phyloP scores from a whole-genome alignment of 2,113 vertebrate species.

The Alligator sinensis region DNA sequence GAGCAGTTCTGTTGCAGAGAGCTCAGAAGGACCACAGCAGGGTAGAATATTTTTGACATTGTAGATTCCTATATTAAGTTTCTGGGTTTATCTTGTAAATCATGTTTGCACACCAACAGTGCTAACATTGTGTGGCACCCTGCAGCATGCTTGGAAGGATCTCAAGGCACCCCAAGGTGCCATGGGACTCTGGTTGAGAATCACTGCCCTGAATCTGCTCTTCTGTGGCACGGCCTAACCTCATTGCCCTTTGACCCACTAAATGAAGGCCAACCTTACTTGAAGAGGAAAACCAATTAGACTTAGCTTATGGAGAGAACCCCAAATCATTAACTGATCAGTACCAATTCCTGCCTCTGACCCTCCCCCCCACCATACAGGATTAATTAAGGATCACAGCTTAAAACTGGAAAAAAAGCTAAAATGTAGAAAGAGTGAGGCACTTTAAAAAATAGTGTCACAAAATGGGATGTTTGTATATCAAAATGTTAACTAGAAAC shows the following conservation, averaged over 20 bases:
- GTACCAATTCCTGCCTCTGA: neutral
- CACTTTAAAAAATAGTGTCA: conserved; percentile 5
- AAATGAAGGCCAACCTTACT: neutral
- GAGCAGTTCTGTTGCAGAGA: too few relatives aligned
- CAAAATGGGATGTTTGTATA: neutral
- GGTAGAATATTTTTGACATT: too few relatives aligned
- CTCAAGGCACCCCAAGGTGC: too few relatives aligned
- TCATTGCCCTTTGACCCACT: neutral
- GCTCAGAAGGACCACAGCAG: too few relatives aligned
- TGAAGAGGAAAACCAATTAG: neutral
- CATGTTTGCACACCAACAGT: too few relatives aligned
- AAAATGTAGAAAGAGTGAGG: neutral
- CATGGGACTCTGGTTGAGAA: too few relatives aligned
- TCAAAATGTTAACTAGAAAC: neutral
- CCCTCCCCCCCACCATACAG: too few relatives aligned
- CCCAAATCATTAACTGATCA: conserved; percentile 13
- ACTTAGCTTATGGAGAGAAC: neutral
- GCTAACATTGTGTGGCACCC: too few relatives aligned
- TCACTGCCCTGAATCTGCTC: neutral
- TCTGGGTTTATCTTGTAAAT: too few relatives aligned
- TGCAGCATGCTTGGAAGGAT: too few relatives aligned
- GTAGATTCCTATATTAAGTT: too few relatives aligned
- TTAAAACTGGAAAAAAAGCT: neutral
- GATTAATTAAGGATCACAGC: neutral
- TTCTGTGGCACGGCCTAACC: neutral